Evolutionary conservation across 2,888 invertebrate species (phyloP).

Genomic region (Ecdyonurus torrentis): DNA sequence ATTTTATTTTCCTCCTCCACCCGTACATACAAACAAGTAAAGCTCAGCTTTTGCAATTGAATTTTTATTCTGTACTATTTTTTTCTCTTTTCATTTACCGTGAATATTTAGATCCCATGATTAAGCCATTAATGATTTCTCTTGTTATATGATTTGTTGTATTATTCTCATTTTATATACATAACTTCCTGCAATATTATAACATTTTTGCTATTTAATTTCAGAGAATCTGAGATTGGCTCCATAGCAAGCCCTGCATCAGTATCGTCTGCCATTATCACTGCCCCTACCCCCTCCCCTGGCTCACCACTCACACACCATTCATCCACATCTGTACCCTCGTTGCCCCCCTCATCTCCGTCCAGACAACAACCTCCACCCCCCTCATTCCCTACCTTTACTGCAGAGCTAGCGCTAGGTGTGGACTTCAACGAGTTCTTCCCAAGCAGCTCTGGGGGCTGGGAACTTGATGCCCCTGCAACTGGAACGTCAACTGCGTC

Average conservation of each 20-base stretch:
- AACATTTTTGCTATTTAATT: too few relatives aligned
- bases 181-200: too few relatives aligned
- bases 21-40: too few relatives aligned
- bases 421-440: constrained; percentile 29
- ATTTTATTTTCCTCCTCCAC: too few relatives aligned
- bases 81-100: too few relatives aligned
- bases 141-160: too few relatives aligned
- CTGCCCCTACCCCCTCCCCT: constrained; percentile 3
- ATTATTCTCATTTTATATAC: too few relatives aligned
- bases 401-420: background rate
- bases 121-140: too few relatives aligned
- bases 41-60: too few relatives aligned
- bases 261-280: constrained; percentile 3
- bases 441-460: constrained; percentile 44
- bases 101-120: too few relatives aligned
- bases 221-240: constrained; percentile 14
- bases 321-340: background rate
- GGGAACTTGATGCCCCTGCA: constrained; percentile 22
- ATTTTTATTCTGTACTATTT: too few relatives aligned
- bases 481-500: constrained; percentile 14
- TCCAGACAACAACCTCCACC: constrained; percentile 10
- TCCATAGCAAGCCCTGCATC: constrained; percentile 34
- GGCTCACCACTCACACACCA: background rate
- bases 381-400: constrained; percentile 10
- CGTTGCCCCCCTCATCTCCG: background rate